Conservation (phyloP, 2,113 vertebrate species). For the Bos javanicus region DNA sequence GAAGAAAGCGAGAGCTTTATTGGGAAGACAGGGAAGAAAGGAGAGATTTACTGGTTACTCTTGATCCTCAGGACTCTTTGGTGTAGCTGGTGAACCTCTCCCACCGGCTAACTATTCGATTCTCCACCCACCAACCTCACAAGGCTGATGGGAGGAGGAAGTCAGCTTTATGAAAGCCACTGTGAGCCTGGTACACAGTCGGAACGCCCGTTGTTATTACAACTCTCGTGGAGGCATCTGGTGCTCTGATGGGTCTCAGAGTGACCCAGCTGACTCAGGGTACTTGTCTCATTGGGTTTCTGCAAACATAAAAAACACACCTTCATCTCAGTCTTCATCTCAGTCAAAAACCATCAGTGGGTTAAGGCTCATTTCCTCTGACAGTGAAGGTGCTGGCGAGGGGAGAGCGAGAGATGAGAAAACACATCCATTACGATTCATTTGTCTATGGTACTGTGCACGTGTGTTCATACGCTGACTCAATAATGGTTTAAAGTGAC, state of each 20-base stretch:
- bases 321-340: not conserved
- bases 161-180: not conserved
- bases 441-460: not conserved
- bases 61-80: not conserved
- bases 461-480: not conserved
- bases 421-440: not conserved
- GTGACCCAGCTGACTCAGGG: not conserved
- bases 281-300: not conserved
- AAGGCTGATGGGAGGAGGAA: not conserved
- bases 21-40: no score
- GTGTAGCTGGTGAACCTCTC: not conserved
- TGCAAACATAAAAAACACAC: not conserved
- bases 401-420: not conserved
- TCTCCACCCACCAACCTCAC: not conserved
- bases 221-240: not conserved
- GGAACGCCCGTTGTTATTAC: not conserved
- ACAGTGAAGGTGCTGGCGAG: not conserved
- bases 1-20: not conserved
- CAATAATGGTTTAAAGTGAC: not conserved
- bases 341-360: not conserved
- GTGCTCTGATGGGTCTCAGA: not conserved
- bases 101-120: rapidly evolving
- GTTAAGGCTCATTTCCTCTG: not conserved
- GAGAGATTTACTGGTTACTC: not conserved
- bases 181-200: not conserved